phyloP scores from a whole-genome alignment of 2,113 vertebrate genomes.

The Cercopithecus mona region DNA sequence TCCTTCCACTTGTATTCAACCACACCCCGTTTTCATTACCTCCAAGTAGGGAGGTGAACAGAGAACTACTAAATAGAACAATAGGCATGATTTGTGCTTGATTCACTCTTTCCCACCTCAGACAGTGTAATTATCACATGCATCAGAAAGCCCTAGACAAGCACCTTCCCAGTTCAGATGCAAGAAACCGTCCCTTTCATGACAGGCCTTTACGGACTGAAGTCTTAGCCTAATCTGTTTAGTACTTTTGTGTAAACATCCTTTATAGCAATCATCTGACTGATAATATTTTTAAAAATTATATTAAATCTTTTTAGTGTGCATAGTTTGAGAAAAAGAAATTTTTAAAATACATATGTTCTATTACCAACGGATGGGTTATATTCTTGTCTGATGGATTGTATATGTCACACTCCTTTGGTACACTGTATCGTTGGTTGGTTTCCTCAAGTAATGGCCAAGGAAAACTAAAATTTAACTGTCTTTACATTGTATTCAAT shows the following conservation, averaged over 20 bases:
- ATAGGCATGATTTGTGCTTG: background rate
- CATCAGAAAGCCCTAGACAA: background rate
- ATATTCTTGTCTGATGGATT: background rate
- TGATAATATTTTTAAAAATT: background rate
- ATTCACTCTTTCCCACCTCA: background rate
- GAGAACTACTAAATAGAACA: background rate
- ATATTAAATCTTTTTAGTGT: background rate
- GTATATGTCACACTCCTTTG: background rate
- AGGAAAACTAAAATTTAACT: background rate
- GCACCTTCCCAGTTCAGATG: background rate
- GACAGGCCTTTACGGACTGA: background rate
- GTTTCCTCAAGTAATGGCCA: background rate
- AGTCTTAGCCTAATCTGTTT: background rate
- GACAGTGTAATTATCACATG: background rate
- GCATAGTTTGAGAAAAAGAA: background rate
- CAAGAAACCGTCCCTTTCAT: background rate
- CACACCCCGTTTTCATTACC: conserved; percentile 2
- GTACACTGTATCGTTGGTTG: background rate
- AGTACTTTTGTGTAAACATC: background rate
- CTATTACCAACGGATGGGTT: background rate
- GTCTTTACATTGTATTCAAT: background rate
- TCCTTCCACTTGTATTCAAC: background rate
- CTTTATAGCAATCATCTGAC: background rate
- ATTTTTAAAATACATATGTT: background rate
- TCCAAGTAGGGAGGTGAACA: background rate